Evolutionary conservation across 2,797 vertebrate genomes (phyloP).

Genomic region (Synaphobranchus kaupii): DNA sequence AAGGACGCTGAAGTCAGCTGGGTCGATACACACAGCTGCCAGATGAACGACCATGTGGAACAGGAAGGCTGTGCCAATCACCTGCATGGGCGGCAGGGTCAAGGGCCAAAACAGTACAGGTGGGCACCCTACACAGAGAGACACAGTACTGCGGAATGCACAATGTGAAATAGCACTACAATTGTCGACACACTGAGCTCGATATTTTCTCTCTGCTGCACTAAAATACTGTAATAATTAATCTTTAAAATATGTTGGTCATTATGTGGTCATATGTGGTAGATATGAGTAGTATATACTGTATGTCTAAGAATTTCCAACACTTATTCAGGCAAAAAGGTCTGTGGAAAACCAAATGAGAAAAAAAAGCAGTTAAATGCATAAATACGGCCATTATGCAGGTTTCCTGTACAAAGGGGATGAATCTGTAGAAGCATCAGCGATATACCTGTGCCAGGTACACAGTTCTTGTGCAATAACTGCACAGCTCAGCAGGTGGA

Average conservation of each 20-base stretch:
- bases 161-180: not conserved
- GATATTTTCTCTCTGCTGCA: too few species aligned
- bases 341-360: not conserved
- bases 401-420: not conserved
- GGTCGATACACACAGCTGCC: constrained; percentile 66
- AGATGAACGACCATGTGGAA: constrained; percentile 67
- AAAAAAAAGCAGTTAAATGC: not conserved
- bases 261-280: too few species aligned
- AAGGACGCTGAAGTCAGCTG: constrained; percentile 67
- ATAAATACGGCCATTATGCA: not conserved
- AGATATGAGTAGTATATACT: too few species aligned
- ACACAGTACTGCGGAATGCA: not conserved
- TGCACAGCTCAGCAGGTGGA: not conserved
- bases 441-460: not conserved
- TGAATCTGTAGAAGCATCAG: not conserved
- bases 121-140: not conserved
- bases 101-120: constrained; percentile 1
- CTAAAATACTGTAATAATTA: too few species aligned
- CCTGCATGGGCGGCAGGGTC: constrained; percentile 46
- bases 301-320: too few species aligned
- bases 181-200: not conserved
- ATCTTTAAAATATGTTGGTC: too few species aligned
- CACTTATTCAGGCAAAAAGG: not conserved
- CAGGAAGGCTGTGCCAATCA: constrained; percentile 58
- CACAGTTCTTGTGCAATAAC: not conserved